Conservation (phyloP, 1,140 invertebrate genomes). For the Platorchestia sp. region DNA sequence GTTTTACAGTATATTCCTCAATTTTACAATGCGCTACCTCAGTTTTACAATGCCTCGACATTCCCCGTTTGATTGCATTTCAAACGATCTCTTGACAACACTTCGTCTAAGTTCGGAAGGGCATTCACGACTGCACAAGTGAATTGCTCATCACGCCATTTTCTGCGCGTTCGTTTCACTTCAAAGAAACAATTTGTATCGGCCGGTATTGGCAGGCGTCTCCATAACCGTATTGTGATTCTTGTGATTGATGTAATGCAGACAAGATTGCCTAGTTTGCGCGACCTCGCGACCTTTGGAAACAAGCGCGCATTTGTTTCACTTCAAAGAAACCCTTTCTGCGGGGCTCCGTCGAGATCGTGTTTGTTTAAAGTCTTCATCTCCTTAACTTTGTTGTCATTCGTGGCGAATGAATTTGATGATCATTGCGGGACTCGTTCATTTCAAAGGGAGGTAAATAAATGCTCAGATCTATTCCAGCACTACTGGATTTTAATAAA, state of each 20-base stretch:
- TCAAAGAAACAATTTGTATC: not conserved
- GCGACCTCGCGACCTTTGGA: not conserved
- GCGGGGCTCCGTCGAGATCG: too few species aligned
- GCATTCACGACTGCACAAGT: not conserved
- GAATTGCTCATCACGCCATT: not conserved
- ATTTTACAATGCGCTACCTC: not conserved
- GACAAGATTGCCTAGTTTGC: not conserved
- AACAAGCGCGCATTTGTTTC: not conserved
- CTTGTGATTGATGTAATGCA: not conserved
- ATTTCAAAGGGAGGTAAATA: not conserved
- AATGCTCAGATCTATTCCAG: constrained; percentile 3
- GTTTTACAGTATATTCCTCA: too few species aligned
- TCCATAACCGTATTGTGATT: not conserved
- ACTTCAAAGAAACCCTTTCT: not conserved
- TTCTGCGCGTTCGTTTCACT: not conserved
- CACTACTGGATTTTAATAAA: constrained; percentile 19
- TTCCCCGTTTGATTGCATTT: too few species aligned
- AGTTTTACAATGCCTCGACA: not conserved
- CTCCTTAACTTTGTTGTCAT: constrained; percentile 8
- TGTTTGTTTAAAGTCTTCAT: not conserved
- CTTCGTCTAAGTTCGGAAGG: too few species aligned
- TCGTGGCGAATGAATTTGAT: not conserved
- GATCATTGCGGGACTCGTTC: not conserved
- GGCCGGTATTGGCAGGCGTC: not conserved
- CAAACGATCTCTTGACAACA: too few species aligned